Evolutionary conservation across 2,797 vertebrate species (phyloP).

Genomic region (Hypotaenidia philippensis): DNA sequence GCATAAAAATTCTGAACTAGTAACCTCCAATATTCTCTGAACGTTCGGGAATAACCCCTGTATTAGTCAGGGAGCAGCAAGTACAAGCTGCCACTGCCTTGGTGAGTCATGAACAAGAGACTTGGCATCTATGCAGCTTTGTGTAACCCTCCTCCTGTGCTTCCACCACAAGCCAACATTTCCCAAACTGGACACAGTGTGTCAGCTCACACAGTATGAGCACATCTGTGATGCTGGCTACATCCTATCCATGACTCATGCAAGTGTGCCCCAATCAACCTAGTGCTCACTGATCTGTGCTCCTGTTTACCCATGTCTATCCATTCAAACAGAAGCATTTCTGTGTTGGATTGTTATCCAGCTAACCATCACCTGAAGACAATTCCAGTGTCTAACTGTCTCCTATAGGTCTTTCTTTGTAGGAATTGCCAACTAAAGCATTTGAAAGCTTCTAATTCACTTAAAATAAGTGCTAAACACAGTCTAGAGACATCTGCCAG

Average conservation of each 20-base stretch:
- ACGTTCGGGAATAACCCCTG: slow-evolving; percentile 52
- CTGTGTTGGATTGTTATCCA: not conserved
- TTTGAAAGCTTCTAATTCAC: not conserved
- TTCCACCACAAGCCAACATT: not conserved
- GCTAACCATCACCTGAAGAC: not conserved
- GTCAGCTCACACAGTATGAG: not conserved
- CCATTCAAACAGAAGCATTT: not conserved
- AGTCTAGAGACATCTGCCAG: not conserved
- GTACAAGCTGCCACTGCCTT: slow-evolving; percentile 30
- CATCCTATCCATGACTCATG: not conserved
- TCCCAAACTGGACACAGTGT: not conserved
- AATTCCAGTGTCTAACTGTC: not conserved
- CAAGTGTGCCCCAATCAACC: not conserved
- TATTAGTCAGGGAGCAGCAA: slow-evolving; percentile 62
- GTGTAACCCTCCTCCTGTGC: slow-evolving; percentile 35
- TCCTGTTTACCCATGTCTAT: not conserved
- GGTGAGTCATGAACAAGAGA: slow-evolving; percentile 48
- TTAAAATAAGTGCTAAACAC: not conserved
- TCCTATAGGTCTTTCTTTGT: not conserved
- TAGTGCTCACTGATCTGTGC: not conserved
- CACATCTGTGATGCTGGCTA: not conserved
- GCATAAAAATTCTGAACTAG: slow-evolving; percentile 67
- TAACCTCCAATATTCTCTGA: slow-evolving; percentile 73
- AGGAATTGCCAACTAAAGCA: not conserved
- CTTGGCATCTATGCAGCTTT: slow-evolving; percentile 17